A percentile compares a stretch with the other conserved stretches of the same genome.
Conservation (phyloP, 2,888 invertebrate genomes). For the Harpalus rubripes region DNA sequence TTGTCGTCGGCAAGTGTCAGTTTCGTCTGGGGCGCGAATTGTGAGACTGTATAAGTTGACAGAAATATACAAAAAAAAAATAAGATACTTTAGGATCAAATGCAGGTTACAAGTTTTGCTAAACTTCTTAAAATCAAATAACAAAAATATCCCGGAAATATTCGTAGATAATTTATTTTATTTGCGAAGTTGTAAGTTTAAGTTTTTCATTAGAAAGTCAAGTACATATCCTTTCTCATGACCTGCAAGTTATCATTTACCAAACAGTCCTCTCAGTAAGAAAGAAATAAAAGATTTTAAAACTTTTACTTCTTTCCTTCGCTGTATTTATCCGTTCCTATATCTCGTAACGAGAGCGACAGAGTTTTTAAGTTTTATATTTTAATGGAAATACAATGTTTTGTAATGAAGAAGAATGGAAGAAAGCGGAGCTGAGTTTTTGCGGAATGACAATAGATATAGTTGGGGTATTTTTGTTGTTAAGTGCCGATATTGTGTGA, state of each 20-base stretch:
- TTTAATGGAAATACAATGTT: conserved; percentile 65
- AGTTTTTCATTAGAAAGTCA: not conserved
- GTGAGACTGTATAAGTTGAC: no score
- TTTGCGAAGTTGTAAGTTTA: not conserved
- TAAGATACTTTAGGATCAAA: not conserved
- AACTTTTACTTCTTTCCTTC: not conserved
- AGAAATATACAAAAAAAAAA: no score
- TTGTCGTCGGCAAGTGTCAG: no score
- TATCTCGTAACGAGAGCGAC: conserved; percentile 50
- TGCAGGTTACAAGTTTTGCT: not conserved
- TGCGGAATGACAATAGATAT: conserved; percentile 22
- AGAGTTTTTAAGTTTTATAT: conserved; percentile 62
- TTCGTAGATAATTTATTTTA: not conserved
- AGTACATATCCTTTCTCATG: not conserved
- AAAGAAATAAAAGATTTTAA: conserved; percentile 57
- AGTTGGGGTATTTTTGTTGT: conserved; percentile 34
- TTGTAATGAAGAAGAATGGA: conserved; percentile 62
- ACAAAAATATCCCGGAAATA: not conserved
- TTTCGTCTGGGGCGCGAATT: no score
- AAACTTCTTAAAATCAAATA: not conserved
- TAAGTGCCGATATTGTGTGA: conserved; percentile 38
- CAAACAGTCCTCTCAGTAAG: not conserved
- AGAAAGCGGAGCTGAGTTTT: conserved; percentile 47
- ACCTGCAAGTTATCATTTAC: not conserved
- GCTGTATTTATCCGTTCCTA: conserved; percentile 54